phyloP scores from a whole-genome alignment of 2,888 invertebrate species.

The Linnaemya vulpina region DNA sequence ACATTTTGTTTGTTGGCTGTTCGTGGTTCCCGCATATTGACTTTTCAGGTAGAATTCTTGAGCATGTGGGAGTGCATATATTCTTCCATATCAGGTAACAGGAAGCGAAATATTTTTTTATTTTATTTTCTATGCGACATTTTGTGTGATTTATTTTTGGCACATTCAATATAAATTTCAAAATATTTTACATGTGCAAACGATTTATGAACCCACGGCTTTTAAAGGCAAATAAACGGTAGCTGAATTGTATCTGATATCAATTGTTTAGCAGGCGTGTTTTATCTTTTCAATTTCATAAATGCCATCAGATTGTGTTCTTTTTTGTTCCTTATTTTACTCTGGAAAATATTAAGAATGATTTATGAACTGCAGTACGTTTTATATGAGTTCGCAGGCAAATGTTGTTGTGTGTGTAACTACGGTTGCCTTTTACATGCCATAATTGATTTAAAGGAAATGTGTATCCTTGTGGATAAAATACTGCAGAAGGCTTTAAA shows the following conservation, averaged over 20 bases:
- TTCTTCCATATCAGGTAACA: not conserved
- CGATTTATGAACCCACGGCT: slow-evolving; percentile 4
- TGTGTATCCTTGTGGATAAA: too few relatives aligned
- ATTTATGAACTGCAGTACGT: not conserved
- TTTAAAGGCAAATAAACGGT: not conserved
- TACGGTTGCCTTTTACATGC: too few relatives aligned
- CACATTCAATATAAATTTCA: not conserved
- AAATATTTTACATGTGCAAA: not conserved
- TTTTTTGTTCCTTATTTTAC: not conserved
- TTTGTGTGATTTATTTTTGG: not conserved
- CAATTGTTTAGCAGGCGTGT: not conserved
- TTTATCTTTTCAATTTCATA: not conserved
- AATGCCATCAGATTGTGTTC: not conserved
- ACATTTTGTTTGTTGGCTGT: not conserved
- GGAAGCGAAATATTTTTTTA: not conserved
- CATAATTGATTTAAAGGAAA: too few relatives aligned
- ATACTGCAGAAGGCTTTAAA: too few relatives aligned
- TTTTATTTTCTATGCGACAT: not conserved
- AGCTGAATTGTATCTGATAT: not conserved
- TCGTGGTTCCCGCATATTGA: not conserved
- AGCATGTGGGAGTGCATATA: too few relatives aligned
- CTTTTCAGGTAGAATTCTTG: not conserved
- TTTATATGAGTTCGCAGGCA: too few relatives aligned
- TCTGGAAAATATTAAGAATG: not conserved
- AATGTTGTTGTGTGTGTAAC: too few relatives aligned